phyloP scores from a whole-genome alignment of 2,888 invertebrate species.

The Pheosia gnoma region DNA sequence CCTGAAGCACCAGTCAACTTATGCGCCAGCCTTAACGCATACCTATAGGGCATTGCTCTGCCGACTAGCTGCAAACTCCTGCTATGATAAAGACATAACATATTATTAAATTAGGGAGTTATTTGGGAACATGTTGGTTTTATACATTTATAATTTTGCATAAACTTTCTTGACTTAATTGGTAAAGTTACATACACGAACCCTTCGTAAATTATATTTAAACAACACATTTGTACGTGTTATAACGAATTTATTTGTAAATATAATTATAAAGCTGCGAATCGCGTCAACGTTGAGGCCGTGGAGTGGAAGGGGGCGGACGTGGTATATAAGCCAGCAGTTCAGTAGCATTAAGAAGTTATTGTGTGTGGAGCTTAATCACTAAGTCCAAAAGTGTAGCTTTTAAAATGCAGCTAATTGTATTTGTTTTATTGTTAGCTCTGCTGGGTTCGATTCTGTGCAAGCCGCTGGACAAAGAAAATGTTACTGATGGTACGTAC shows the following conservation, averaged over 20 bases:
- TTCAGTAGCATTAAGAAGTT: background rate
- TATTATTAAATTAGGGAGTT: no score
- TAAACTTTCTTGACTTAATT: no score
- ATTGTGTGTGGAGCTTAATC: background rate
- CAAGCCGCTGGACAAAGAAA: conserved; percentile 47
- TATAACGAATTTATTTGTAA: conserved; percentile 44
- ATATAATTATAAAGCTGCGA: conserved; percentile 42
- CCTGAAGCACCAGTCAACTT: no score
- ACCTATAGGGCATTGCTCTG: no score
- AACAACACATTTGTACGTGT: conserved; percentile 36
- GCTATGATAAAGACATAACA: no score
- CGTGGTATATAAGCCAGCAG: conserved; percentile 32
- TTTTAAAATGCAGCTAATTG: conserved; percentile 33
- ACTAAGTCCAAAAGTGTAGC: conserved; percentile 18
- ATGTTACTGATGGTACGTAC: conserved; percentile 28
- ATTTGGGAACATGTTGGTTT: no score
- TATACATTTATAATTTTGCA: no score
- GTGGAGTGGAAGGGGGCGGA: background rate
- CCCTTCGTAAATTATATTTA: conserved; percentile 30
- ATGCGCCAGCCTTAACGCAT: no score
- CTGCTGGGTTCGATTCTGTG: conserved; percentile 41
- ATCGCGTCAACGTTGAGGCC: conserved; percentile 38
- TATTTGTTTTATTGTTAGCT: conserved; percentile 42
- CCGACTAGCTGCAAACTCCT: no score
- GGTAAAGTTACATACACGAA: conserved; percentile 9